A percentile compares a stretch with the other conserved stretches of the same genome.
Conservation (phyloP, 2,797 vertebrate genomes). For the Coccyzus lansbergi region DNA sequence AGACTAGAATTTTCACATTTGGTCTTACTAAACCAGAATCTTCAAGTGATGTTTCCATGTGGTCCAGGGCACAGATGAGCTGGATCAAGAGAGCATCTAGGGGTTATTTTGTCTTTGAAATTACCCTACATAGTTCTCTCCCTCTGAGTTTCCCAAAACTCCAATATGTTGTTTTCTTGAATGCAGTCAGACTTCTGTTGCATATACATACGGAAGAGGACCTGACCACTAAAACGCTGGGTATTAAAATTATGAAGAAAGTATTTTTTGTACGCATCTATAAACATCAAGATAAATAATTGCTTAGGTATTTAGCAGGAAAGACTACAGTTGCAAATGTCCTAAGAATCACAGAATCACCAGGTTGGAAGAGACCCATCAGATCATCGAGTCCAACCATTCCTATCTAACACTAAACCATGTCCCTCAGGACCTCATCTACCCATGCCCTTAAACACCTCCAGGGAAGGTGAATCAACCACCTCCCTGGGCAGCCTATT, state of each 20-base stretch:
- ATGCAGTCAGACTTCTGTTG: neutral
- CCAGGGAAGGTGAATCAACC: too few species aligned
- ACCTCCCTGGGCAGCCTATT: too few species aligned
- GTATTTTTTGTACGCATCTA: neutral
- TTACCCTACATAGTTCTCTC: fast-evolving
- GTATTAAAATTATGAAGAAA: neutral
- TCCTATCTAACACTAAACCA: too few species aligned
- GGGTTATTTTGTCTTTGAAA: neutral
- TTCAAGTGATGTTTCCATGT: neutral
- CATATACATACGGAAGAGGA: neutral
- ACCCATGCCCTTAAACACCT: too few species aligned
- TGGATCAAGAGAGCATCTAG: neutral
- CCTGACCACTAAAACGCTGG: neutral
- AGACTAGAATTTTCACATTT: neutral
- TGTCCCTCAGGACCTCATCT: too few species aligned
- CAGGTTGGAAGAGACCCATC: too few species aligned
- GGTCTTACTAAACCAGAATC: neutral
- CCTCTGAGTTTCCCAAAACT: neutral
- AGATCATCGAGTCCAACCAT: too few species aligned
- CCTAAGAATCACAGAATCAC: too few species aligned
- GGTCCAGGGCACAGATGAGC: neutral
- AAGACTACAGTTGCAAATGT: neutral
- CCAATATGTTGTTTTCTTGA: neutral
- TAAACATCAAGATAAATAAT: neutral
- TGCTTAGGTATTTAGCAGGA: neutral